phyloP scores from a whole-genome alignment of 2,797 vertebrate species.

The Lutjanus argentimaculatus region DNA sequence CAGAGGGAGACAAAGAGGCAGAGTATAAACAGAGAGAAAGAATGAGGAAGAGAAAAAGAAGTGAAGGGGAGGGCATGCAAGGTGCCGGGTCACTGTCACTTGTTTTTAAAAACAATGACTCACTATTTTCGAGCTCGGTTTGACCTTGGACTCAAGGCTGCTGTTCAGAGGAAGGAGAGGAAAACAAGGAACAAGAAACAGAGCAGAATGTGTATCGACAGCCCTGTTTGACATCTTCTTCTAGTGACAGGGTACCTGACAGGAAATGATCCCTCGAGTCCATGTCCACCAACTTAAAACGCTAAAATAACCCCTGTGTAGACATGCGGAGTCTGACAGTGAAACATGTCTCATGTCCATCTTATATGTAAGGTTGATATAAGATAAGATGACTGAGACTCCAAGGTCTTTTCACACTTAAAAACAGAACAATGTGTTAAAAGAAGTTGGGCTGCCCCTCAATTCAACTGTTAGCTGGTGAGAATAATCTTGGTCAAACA shows the following conservation, averaged over 20 bases:
- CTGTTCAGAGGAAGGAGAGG: background rate
- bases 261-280: conserved; percentile 5
- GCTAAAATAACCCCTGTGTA: background rate
- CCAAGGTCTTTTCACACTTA: background rate
- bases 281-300: conserved; percentile 6
- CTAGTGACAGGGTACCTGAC: conserved; percentile 25
- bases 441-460: background rate
- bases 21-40: conserved; percentile 41
- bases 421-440: background rate
- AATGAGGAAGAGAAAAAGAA: conserved; percentile 47
- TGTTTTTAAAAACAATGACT: conserved; percentile 75
- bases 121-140: conserved; percentile 43
- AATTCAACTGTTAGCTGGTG: too few relatives aligned
- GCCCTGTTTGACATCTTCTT: conserved; percentile 14
- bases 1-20: conserved; percentile 38
- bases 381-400: background rate
- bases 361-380: background rate
- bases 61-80: background rate
- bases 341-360: background rate
- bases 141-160: conserved; percentile 57
- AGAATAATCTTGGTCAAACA: too few relatives aligned
- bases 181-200: conserved; percentile 2
- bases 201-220: background rate
- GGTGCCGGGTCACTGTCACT: conserved; percentile 54
- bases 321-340: background rate